A percentile compares a stretch with the other conserved stretches of the same genome.
Conservation (phyloP, 2,113 vertebrate species). For the Mormyrus lacerda region DNA sequence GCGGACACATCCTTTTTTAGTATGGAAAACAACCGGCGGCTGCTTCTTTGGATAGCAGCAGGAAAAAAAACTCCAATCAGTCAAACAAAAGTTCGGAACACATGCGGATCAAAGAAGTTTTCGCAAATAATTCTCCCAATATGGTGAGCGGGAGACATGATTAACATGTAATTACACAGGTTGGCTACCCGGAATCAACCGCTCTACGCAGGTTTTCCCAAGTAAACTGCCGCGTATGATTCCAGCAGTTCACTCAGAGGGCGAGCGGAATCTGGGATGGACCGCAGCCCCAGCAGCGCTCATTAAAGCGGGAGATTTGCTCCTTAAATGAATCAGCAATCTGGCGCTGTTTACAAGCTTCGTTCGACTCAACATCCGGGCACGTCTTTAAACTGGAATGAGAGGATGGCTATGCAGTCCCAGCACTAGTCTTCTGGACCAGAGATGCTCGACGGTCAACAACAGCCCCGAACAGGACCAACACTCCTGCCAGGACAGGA, state of each 20-base stretch:
- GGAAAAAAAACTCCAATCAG: conserved; percentile 29
- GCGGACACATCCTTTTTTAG: conserved; percentile 24
- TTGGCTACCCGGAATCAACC: neutral
- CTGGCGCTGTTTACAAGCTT: neutral
- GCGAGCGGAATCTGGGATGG: neutral
- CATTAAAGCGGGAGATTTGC: neutral
- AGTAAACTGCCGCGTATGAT: neutral
- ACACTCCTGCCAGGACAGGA: neutral
- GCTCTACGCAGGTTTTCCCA: neutral
- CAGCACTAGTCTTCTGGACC: neutral
- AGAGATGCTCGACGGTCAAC: neutral
- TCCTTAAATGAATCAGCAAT: neutral
- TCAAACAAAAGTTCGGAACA: neutral
- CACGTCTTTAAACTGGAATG: neutral
- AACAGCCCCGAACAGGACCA: neutral
- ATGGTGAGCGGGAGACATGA: neutral
- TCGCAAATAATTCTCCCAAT: neutral
- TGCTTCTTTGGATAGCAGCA: conserved; percentile 10
- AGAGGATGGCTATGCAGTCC: conserved; percentile 17
- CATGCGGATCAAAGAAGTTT: neutral
- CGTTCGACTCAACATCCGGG: neutral
- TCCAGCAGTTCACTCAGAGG: neutral
- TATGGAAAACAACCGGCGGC: conserved; percentile 24
- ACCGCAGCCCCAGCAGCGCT: neutral
- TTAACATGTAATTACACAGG: neutral